These are phyloP conservation scores for Ectemnius continuus DNA, from an alignment of 2,888 invertebrate genomes.

Conservation along the genomic window DNA sequence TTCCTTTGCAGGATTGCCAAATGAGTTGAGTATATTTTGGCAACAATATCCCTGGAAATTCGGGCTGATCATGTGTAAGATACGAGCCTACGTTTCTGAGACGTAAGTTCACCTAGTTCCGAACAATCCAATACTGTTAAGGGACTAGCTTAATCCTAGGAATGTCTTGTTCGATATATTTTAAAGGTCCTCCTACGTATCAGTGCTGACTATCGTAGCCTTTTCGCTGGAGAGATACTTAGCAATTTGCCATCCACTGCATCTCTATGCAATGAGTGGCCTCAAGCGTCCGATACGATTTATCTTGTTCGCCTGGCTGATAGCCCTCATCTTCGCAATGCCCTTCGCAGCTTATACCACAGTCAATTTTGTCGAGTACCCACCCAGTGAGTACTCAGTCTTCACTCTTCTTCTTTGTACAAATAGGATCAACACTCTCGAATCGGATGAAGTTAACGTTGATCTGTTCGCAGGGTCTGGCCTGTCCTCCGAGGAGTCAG, in stretches of 20 bases:
- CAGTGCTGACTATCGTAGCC: conserved; percentile 92
- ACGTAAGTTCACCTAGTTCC: conserved; percentile 81
- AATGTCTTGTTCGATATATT: conserved; percentile 3
- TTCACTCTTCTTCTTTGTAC: too few species aligned
- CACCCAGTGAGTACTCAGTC: conserved; percentile 79
- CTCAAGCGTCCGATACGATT: conserved; percentile 88
- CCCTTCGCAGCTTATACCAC: conserved; percentile 87
- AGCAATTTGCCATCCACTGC: conserved; percentile 93
- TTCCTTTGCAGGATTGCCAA: conserved; percentile 85
- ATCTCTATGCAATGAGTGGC: conserved; percentile 87
- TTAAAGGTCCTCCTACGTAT: conserved; percentile 91
- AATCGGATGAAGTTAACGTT: neutral
- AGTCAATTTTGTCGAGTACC: conserved; percentile 86
- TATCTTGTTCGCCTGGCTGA: conserved; percentile 87
- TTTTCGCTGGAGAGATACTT: conserved; percentile 94
- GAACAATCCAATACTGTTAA: neutral
- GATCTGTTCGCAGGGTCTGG: conserved; percentile 74
- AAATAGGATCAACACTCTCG: too few species aligned
- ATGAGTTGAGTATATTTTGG: conserved; percentile 90
- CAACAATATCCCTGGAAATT: conserved; percentile 92
- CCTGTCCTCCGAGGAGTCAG: conserved; percentile 83
- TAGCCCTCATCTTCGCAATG: conserved; percentile 86
- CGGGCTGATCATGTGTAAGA: conserved; percentile 88
- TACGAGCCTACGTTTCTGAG: conserved; percentile 89
- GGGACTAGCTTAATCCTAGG: neutral